These are phyloP conservation scores for Falco peregrinus DNA, from an alignment of 2,797 vertebrate genomes.

Conservation along the genomic window DNA sequence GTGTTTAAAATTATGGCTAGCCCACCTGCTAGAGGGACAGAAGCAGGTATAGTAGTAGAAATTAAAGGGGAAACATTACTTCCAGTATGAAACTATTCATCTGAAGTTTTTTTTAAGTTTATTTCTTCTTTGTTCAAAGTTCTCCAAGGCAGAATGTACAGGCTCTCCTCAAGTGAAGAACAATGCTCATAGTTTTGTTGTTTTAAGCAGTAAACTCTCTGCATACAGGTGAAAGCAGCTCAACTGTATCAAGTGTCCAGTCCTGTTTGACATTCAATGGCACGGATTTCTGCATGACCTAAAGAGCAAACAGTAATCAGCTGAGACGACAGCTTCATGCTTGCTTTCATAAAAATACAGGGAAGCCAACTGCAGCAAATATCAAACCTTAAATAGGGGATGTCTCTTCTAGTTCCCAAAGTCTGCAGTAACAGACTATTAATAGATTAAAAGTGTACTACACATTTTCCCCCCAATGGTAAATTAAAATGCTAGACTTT, in stretches of 20 bases:
- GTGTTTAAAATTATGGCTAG: neutral
- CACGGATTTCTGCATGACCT: neutral
- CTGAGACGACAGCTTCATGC: neutral
- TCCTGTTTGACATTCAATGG: neutral
- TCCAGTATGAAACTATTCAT: neutral
- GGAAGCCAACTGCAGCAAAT: neutral
- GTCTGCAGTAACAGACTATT: neutral
- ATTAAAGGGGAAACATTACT: neutral
- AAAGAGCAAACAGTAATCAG: neutral
- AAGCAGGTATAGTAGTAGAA: neutral
- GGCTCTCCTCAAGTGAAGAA: neutral
- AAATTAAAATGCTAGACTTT: neutral
- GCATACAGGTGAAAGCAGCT: neutral
- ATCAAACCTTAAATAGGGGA: neutral
- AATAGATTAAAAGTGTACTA: neutral
- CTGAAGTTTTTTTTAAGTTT: neutral
- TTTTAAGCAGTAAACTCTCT: neutral
- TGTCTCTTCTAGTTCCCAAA: neutral
- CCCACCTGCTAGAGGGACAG: neutral
- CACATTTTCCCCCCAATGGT: fast-evolving
- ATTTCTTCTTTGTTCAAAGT: neutral
- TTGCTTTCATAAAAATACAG: neutral
- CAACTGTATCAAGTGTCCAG: neutral
- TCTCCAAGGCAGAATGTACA: neutral
- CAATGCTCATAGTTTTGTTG: neutral